Conservation (phyloP, 2,888 invertebrate genomes). For the Ommatoiulus sabulosus region DNA sequence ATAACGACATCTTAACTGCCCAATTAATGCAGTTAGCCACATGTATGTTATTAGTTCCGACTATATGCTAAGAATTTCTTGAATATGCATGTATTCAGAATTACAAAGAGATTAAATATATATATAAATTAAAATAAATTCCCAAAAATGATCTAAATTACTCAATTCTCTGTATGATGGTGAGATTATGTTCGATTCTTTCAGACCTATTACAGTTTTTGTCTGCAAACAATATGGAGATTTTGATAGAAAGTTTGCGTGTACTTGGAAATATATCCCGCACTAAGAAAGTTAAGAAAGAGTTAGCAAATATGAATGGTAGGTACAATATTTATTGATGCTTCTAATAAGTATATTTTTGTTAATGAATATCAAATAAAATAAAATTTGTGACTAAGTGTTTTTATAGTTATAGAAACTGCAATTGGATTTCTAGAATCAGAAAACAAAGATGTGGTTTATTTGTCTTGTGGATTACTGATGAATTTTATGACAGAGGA, state of each 20-base stretch:
- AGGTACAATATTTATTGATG: background rate
- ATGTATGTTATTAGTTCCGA: conserved; percentile 25
- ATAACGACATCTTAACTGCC: conserved; percentile 64
- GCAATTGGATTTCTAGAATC: conserved; percentile 69
- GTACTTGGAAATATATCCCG: conserved; percentile 87
- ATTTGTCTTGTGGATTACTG: conserved; percentile 83
- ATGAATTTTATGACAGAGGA: conserved; percentile 78
- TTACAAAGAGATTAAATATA: too few species aligned
- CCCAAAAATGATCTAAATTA: too few species aligned
- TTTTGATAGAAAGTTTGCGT: conserved; percentile 78
- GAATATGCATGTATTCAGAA: too few species aligned
- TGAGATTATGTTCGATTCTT: too few species aligned
- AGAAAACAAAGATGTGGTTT: conserved; percentile 75
- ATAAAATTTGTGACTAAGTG: background rate
- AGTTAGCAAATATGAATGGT: conserved; percentile 64
- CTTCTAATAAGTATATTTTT: background rate
- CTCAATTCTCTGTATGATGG: too few species aligned
- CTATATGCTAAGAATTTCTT: background rate
- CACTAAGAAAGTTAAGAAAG: conserved; percentile 70
- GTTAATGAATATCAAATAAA: background rate
- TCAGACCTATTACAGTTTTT: conserved; percentile 61
- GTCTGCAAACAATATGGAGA: conserved; percentile 69
- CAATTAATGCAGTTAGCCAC: conserved; percentile 62
- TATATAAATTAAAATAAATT: too few species aligned
- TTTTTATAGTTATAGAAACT: conserved; percentile 65